These are phyloP conservation scores for Vimba vimba DNA, from an alignment of 2,113 vertebrate species.

Conservation along the genomic window DNA sequence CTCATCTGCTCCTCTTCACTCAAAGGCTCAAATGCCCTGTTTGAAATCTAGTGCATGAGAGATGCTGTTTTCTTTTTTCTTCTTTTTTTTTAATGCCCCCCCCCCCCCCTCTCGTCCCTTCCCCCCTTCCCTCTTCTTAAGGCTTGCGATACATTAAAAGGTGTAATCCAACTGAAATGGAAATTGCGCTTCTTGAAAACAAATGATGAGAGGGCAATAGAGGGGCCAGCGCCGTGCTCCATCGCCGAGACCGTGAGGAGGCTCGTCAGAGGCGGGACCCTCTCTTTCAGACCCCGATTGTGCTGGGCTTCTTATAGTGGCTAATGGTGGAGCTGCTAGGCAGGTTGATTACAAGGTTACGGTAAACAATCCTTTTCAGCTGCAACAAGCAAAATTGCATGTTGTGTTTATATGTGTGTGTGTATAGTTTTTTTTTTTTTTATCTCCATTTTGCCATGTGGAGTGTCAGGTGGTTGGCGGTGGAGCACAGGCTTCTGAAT, in stretches of 20 bases:
- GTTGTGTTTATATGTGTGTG: slow-evolving; percentile 56
- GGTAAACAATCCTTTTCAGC: slow-evolving; percentile 80
- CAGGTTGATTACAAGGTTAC: slow-evolving; percentile 79
- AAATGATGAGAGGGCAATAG: slow-evolving; percentile 81
- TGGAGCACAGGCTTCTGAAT: slow-evolving; percentile 38
- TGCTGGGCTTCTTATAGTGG: slow-evolving; percentile 74
- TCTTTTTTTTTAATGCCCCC: slow-evolving; percentile 13
- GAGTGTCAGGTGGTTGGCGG: slow-evolving; percentile 47
- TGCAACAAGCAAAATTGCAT: slow-evolving; percentile 49
- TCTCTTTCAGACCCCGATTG: slow-evolving; percentile 76
- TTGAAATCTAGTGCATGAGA: slow-evolving; percentile 78
- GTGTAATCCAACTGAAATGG: slow-evolving; percentile 86
- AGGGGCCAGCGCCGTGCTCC: slow-evolving; percentile 67
- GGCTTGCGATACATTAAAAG: slow-evolving; percentile 79
- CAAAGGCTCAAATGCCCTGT: slow-evolving; percentile 74
- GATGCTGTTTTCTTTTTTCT: slow-evolving; percentile 61
- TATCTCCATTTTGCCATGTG: slow-evolving; percentile 17
- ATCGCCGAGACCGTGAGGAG: slow-evolving; percentile 68
- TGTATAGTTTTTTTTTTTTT: slow-evolving; percentile 25
- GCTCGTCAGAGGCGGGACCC: slow-evolving; percentile 64
- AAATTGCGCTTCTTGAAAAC: slow-evolving; percentile 85
- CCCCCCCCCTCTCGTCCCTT: slow-evolving; percentile 37
- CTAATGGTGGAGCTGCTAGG: slow-evolving; percentile 77
- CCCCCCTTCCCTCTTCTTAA: slow-evolving; percentile 72
- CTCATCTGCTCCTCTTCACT: slow-evolving; percentile 73